Evolutionary conservation across 2,797 vertebrate species (phyloP).

Genomic region (Aratinga solstitialis): DNA sequence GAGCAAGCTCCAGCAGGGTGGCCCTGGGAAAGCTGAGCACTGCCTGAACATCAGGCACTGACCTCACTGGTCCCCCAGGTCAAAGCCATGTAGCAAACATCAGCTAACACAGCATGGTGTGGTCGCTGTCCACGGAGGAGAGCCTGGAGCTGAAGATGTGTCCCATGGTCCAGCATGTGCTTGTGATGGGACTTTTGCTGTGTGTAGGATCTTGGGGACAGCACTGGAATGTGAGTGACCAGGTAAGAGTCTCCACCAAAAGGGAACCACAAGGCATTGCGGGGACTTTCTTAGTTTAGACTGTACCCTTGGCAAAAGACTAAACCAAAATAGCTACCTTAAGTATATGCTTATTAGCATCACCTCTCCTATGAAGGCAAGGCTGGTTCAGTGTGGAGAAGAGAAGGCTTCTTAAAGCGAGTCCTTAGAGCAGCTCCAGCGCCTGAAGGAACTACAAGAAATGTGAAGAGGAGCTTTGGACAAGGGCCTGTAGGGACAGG

Average conservation of each 20-base stretch:
- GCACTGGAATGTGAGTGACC: fast-evolving
- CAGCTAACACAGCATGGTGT: fast-evolving
- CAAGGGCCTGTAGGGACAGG: too few species aligned
- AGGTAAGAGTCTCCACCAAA: neutral
- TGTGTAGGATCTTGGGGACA: neutral
- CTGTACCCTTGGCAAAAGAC: neutral
- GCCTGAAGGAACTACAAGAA: too few species aligned
- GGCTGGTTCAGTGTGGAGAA: neutral
- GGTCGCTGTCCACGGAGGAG: neutral
- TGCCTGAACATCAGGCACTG: fast-evolving
- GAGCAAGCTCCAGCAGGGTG: neutral
- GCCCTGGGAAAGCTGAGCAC: neutral
- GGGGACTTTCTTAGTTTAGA: neutral
- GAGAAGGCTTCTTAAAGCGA: neutral
- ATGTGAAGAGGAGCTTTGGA: too few species aligned
- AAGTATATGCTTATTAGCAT: neutral
- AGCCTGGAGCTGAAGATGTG: neutral
- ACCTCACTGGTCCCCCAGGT: neutral
- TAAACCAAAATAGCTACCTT: neutral
- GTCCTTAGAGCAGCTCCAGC: too few species aligned
- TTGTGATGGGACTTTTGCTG: neutral
- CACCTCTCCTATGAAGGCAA: too few species aligned
- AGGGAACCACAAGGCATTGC: neutral
- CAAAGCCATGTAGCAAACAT: neutral
- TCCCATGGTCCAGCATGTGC: neutral